Base-by-base conservation (phyloP, 2,888 invertebrate genomes). In the Lepeophtheirus nordmannii region DNA sequence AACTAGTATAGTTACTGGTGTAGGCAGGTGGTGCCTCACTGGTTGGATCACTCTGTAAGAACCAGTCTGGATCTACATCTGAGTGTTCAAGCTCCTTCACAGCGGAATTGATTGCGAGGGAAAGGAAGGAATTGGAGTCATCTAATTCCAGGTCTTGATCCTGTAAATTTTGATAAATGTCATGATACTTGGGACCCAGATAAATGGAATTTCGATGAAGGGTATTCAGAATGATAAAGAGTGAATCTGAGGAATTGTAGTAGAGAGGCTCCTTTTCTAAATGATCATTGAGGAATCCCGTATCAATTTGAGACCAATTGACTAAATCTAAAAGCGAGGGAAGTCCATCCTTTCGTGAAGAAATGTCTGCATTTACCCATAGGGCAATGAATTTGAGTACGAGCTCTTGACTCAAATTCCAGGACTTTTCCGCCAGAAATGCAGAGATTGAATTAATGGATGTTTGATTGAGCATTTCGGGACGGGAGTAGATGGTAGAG, bases 301-400 rank as follows among this genome's bases (percentile, higher is more conserved):
- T 76, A 71, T 79, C 78, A 68, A 79, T 72, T 68, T 74, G 74
- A 67, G 74, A 75, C 76, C 80, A 79, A 67, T 77, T 76, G 65
- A 80, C 75, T 70, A 77, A 77, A 39, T 74, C 75, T 62, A 83
- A 74, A 23, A 83, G 73, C 63, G 78, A 76, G 65, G 79, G 78
- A 70, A 83, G 80, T 69, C 79, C 77, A 63, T 77, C 75, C 71
- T 82, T 82, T 67, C 83, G 74, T 46, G 74, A 73, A 10, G 70
- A 68, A 5, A 76, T 72, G 70, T 80, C 77, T 69, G 78, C 76
- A 65, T 76, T 74, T 14, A 80, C 76, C 82, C 82, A 83, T 67
- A 79, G 77, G 12, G 79, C 76, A 56, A 81, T 76, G 62, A 82
- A 74, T 66, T 74, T 75, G 38, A 81, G 73, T 38, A 78, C 75